These are phyloP conservation scores for Cephalopachus bancanus DNA, from an alignment of 2,797 vertebrate species.

Conservation along the genomic window DNA sequence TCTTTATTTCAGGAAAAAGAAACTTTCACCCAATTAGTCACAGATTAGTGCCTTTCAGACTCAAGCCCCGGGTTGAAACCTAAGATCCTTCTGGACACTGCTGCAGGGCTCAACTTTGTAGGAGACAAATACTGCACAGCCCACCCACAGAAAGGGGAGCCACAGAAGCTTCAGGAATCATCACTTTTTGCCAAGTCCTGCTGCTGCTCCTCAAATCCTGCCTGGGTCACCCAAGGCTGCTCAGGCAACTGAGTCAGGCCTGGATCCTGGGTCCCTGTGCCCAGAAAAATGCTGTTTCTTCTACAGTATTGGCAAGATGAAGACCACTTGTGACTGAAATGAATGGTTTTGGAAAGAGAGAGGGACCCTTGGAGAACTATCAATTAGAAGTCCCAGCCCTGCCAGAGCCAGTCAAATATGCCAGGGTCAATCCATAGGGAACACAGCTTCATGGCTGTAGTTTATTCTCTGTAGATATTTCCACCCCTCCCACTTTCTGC, in stretches of 20 bases:
- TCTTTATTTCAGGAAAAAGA: background rate
- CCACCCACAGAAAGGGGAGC: accelerated
- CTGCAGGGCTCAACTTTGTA: accelerated
- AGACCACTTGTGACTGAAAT: accelerated
- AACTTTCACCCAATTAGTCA: accelerated
- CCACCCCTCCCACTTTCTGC: too few relatives aligned
- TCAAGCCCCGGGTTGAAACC: background rate
- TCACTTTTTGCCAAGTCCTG: too few relatives aligned
- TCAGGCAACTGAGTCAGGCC: accelerated
- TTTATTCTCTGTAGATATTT: background rate
- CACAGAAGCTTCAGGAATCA: background rate
- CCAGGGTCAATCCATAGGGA: background rate
- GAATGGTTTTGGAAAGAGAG: background rate
- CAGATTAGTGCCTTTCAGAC: accelerated
- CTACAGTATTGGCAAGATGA: background rate
- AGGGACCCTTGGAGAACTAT: too few relatives aligned
- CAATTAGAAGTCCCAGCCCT: accelerated
- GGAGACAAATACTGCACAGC: too few relatives aligned
- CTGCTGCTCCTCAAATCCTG: too few relatives aligned
- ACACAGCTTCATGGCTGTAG: background rate
- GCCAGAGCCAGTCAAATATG: too few relatives aligned
- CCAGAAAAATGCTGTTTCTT: too few relatives aligned
- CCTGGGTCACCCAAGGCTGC: accelerated
- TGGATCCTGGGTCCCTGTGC: background rate
- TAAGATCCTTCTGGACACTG: too few relatives aligned